These are phyloP conservation scores for Grus americana DNA, from an alignment of 2,113 vertebrate species.

Conservation along the genomic window DNA sequence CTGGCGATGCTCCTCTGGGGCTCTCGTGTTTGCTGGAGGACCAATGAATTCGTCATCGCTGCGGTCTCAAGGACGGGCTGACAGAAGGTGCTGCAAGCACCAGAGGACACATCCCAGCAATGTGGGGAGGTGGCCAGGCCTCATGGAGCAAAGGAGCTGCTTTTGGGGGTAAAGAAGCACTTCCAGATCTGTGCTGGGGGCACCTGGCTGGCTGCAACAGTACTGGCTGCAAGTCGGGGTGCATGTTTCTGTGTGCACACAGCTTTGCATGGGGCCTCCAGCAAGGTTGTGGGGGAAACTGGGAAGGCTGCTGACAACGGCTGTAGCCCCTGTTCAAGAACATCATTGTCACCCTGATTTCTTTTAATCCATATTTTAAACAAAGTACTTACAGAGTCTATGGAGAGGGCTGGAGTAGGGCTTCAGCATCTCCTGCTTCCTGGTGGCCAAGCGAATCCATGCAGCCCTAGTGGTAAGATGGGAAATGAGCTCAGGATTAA, in stretches of 20 bases:
- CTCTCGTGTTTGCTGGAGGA: accelerated
- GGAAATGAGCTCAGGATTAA: not conserved
- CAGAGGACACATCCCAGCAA: not conserved
- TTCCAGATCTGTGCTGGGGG: not conserved
- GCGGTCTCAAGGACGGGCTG: not conserved
- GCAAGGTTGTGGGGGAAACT: not conserved
- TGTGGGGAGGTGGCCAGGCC: not conserved
- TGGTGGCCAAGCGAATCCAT: not conserved
- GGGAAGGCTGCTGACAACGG: not conserved
- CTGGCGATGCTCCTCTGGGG: not conserved
- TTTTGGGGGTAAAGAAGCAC: not conserved
- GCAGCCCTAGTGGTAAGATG: not conserved
- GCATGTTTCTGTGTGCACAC: not conserved
- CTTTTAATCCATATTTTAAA: not conserved
- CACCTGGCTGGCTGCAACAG: not conserved
- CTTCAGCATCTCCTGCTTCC: not conserved
- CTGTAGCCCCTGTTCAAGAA: not conserved
- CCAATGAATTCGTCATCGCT: not conserved
- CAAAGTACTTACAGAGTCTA: not conserved
- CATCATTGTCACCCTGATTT: not conserved
- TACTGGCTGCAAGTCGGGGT: accelerated
- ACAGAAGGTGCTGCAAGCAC: not conserved
- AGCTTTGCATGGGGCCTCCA: not conserved
- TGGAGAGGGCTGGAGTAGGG: not conserved
- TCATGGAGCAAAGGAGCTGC: not conserved